Evolutionary conservation across 2,113 vertebrate genomes (phyloP).

Genomic region (Sebastes schlegelii): DNA sequence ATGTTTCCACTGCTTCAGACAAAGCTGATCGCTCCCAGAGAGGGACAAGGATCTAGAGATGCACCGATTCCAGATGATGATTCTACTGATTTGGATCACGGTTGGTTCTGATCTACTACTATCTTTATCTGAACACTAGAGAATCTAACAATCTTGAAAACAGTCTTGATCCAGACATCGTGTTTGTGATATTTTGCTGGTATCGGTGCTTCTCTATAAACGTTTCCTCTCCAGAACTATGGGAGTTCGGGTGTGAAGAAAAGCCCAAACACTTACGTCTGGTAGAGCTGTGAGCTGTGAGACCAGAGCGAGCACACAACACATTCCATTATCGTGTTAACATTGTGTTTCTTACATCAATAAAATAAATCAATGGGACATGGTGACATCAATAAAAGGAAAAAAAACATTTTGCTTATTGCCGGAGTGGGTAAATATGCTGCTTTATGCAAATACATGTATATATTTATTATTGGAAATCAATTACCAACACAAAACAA

Average conservation of each 20-base stretch:
- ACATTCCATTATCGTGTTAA: background rate
- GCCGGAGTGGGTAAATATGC: no score
- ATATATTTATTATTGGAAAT: no score
- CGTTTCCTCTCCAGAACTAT: constrained; percentile 31
- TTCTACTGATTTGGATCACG: background rate
- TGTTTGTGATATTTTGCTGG: background rate
- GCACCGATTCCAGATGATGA: constrained; percentile 20
- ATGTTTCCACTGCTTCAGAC: background rate
- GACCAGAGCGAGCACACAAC: constrained; percentile 45
- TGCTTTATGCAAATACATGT: no score
- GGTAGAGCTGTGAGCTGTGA: constrained; percentile 63
- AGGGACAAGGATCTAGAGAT: constrained; percentile 44
- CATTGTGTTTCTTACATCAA: no score
- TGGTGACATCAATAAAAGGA: no score
- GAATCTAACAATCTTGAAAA: background rate
- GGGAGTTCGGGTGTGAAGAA: background rate
- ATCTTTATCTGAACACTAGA: background rate
- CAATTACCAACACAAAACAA: no score
- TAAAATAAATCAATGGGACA: no score
- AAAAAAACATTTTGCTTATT: no score
- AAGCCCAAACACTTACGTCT: constrained; percentile 73
- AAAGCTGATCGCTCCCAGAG: constrained; percentile 4
- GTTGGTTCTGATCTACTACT: no score
- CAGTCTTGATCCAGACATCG: background rate
- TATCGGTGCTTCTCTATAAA: constrained; percentile 46